A percentile compares a stretch with the other conserved stretches of the same genome.
Evolutionary conservation across 2,113 vertebrate genomes (phyloP).

Genomic region (Phyllostomus discolor): DNA sequence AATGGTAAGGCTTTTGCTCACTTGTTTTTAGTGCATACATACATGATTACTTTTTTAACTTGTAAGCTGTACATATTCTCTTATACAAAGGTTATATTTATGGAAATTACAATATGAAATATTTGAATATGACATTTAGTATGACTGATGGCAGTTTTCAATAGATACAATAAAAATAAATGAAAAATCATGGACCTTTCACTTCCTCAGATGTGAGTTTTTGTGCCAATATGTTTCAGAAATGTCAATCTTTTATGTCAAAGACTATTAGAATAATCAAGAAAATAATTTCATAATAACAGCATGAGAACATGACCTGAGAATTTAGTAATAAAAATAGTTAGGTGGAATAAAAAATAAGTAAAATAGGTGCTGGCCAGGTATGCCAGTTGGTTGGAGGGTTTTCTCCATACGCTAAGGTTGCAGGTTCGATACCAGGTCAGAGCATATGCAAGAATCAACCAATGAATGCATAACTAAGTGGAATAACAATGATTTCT

Average conservation of each 20-base stretch:
- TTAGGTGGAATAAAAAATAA: neutral
- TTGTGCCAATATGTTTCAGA: neutral
- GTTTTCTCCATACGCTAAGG: no score
- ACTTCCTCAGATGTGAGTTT: neutral
- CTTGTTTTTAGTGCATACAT: neutral
- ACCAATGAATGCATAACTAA: no score
- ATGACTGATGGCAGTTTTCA: neutral
- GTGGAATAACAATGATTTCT: no score
- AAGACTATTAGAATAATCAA: neutral
- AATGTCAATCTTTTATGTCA: neutral
- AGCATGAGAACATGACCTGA: neutral
- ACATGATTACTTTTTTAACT: neutral
- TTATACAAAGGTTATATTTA: neutral
- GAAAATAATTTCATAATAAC: neutral
- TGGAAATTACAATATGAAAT: neutral
- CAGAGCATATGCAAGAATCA: no score
- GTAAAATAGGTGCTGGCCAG: no score
- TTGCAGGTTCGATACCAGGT: no score
- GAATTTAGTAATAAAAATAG: neutral
- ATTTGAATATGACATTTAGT: neutral
- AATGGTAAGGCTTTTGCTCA: neutral
- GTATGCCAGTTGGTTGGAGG: no score
- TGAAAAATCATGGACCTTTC: neutral
- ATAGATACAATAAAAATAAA: neutral
- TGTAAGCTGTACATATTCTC: neutral